Evolutionary conservation across 2,888 invertebrate genomes (phyloP), one percentile per base, ranked within the genome.

Genomic region (Abscondita cerata): DNA sequence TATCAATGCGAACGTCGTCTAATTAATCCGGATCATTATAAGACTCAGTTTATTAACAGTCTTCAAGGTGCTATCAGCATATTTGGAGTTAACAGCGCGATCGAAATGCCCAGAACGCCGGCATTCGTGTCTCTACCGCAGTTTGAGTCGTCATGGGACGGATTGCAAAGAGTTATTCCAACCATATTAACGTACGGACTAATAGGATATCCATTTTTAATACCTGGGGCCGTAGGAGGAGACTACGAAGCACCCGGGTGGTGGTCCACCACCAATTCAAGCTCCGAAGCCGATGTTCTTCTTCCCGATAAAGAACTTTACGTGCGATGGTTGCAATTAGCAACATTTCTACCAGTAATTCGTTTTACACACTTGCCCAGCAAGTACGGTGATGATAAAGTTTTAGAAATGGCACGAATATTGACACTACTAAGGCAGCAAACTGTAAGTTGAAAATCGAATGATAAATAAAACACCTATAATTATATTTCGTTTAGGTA

Each of bases 201-300:
- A 16, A 88, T 94, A 51, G 98, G 98, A 0, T 97, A 92, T 80
- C 96, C 96, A 0, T 96, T 96, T 72, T 86, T 96, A 41, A 89
- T 97, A 83, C 95, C 96, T 0, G 96, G 97, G 0, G 92, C 96
- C 2, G 93, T 98, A 0, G 98, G 98, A 0, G 98, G 96, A 0
- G 95, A 95, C 72, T 90, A 90, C 40, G 85, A 88, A 50, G 83
- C 89, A 65, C 86, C 88, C 1, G 84, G 84, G 1, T 84, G 72
- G 73, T 85, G 59, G 78, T 85, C 13, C 81, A 79, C 60, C 0
- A 83, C 66, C 74, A 50, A 82, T 80, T 34, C 72, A 25, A 77
- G 66, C 82, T 73, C 77, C 82, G 65, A 82, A 83, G 50, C 84
- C 77, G 57, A 82, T 78, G 68, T 81, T 4, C 56, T 81, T 12